These are phyloP conservation scores for Pecten maximus DNA, from an alignment of 2,888 invertebrate genomes.

Conservation along the genomic window DNA sequence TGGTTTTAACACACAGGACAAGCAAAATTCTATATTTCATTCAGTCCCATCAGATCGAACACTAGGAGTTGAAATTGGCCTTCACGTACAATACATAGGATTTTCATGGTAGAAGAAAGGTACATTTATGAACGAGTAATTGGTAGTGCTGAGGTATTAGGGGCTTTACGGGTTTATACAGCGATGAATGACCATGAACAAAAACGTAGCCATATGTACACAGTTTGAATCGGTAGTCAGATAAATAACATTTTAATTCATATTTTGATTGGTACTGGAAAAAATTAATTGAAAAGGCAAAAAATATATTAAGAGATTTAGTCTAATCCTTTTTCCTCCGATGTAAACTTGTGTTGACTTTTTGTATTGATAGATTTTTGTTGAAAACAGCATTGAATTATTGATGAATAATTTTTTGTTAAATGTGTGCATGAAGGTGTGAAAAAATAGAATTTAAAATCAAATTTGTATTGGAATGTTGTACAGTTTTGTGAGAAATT, in stretches of 20 bases:
- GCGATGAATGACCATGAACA: background rate
- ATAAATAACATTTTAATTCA: conserved; percentile 35
- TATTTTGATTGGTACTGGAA: conserved; percentile 24
- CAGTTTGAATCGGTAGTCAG: background rate
- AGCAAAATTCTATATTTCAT: conserved; percentile 33
- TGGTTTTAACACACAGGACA: background rate
- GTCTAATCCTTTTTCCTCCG: background rate
- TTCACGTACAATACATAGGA: conserved; percentile 2
- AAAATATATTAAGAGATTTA: conserved; percentile 15
- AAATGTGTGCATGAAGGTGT: background rate
- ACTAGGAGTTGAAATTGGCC: conserved; percentile 33
- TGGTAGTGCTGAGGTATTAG: background rate
- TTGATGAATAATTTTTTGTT: background rate
- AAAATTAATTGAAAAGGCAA: conserved; percentile 28
- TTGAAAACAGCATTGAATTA: background rate
- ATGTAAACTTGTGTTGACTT: conserved; percentile 19
- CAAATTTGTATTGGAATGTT: background rate
- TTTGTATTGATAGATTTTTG: background rate
- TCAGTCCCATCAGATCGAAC: conserved; percentile 19
- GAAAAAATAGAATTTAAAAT: background rate
- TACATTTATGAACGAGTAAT: background rate
- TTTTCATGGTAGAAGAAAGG: conserved; percentile 28
- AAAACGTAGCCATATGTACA: background rate
- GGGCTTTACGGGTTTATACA: background rate
- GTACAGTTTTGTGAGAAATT: background rate